Conservation (phyloP, 1,140 invertebrate species). For the Apocrypta bakeri region DNA sequence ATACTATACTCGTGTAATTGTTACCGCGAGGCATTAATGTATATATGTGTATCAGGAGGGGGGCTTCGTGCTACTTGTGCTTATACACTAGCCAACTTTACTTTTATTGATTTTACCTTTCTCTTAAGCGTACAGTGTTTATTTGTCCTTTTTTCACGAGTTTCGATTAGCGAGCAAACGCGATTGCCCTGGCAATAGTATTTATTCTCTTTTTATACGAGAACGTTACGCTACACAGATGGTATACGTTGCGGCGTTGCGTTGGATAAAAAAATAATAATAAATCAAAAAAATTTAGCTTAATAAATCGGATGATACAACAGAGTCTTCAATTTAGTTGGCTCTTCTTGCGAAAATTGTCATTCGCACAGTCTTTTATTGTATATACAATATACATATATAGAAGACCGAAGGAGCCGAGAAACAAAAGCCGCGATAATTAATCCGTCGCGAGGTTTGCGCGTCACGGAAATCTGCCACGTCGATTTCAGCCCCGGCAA, state of each 20-base stretch:
- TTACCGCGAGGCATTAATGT: conserved; percentile 16
- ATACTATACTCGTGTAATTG: conserved; percentile 28
- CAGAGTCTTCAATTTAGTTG: neutral
- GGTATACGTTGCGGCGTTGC: neutral
- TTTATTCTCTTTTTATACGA: neutral
- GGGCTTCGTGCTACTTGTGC: neutral
- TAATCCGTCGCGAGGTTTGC: conserved; percentile 59
- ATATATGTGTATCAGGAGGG: too few relatives aligned
- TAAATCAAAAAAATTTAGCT: too few relatives aligned
- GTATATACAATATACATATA: neutral
- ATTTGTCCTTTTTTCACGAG: neutral
- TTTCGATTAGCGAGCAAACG: neutral
- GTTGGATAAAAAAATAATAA: neutral
- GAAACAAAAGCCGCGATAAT: conserved; percentile 61
- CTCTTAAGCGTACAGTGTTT: neutral
- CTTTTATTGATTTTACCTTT: conserved; percentile 8
- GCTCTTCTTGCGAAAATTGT: neutral
- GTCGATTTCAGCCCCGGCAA: conserved; percentile 46
- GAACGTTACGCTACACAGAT: neutral
- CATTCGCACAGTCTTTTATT: neutral
- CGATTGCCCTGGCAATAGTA: neutral
- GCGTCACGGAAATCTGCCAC: conserved; percentile 59
- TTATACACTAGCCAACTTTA: neutral
- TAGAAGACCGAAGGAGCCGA: conserved; percentile 23
- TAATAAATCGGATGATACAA: neutral